Conservation (phyloP, 2,888 invertebrate species). For the Nephrocerus scutellatus region DNA sequence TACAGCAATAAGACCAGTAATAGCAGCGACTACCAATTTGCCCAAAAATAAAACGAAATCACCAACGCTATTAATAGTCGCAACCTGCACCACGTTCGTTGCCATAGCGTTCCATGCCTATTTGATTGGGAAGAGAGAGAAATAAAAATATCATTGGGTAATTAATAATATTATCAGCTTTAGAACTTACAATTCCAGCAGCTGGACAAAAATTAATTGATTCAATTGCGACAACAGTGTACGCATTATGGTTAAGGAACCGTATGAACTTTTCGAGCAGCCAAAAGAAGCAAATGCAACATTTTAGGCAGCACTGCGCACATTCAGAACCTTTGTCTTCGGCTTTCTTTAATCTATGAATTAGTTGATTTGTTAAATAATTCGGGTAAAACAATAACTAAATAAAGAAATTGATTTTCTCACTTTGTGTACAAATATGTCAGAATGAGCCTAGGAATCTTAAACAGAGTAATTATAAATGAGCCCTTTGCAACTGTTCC, state of each 20-base stretch:
- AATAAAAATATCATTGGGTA: conserved; percentile 19
- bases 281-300: conserved; percentile 86
- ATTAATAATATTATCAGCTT: conserved; percentile 9
- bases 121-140: conserved; percentile 15
- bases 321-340: conserved; percentile 68
- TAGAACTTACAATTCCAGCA: conserved; percentile 67
- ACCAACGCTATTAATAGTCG: conserved; percentile 86
- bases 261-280: conserved; percentile 86
- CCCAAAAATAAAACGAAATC: conserved; percentile 89
- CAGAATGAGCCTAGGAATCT: conserved; percentile 80
- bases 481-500: conserved; percentile 95
- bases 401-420: conserved; percentile 40
- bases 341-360: conserved; percentile 56
- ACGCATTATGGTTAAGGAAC: conserved; percentile 90
- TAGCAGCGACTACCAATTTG: conserved; percentile 68
- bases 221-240: conserved; percentile 88
- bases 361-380: background rate
- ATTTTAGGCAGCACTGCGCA: conserved; percentile 66
- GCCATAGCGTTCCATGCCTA: conserved; percentile 82
- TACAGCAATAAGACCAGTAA: conserved; percentile 72
- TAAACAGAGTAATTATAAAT: conserved; percentile 85
- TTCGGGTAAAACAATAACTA: background rate
- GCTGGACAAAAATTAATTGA: conserved; percentile 86
- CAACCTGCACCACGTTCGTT: conserved; percentile 77
- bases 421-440: conserved; percentile 86